Base-by-base conservation (phyloP, 2,888 invertebrate species). In the Trichopoda pennipes region DNA sequence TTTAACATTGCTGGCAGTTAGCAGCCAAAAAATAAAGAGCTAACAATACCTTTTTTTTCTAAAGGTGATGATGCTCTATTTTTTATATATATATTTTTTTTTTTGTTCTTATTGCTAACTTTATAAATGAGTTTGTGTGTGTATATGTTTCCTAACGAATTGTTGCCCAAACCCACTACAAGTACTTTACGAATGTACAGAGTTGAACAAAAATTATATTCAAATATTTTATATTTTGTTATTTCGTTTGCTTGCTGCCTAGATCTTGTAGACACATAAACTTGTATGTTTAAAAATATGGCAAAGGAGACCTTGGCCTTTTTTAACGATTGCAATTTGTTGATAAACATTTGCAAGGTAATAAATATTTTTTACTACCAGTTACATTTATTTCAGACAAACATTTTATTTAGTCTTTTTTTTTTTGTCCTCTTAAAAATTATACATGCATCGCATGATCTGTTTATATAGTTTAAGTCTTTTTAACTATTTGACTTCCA, bases 261-360 rank as follows among this genome's bases (percentile, higher is more conserved):
- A 49, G 28, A 70, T 75, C 23, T 60, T 58, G 51, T 42, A 63
- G 61, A 47, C 51, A 55, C 21, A 69, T 58, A 60, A 51, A 60
- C n/a, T 60, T 35, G 58, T 63, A 38, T 70, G 60, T 32, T 12
- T 28, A 12, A 21, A 35, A 51, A 32, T 58, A 51, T 56, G 56
- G 58, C 32, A 60, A 35, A 69, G 28, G 69, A 85, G 85, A 85
- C 85, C 85, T 85, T 85, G 85, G 84, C 85, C 85, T 85, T 85
- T 83, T 76, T 72, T 51, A 76, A 80, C 88, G 89, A 89, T 89
- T 89, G 87, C 89, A 89, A 88, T 88, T 89, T 89, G 89, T 89
- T 89, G 89, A 89, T 89, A 89, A 89, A 87, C 87, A 88, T 89
- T 89, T 88, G 88, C 88, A 86, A 86, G 86, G 89, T 87, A 89